Evolutionary conservation across 1,140 invertebrate species (phyloP), one percentile per base, ranked within the genome.

Genomic region (Drosophila watanabei): DNA sequence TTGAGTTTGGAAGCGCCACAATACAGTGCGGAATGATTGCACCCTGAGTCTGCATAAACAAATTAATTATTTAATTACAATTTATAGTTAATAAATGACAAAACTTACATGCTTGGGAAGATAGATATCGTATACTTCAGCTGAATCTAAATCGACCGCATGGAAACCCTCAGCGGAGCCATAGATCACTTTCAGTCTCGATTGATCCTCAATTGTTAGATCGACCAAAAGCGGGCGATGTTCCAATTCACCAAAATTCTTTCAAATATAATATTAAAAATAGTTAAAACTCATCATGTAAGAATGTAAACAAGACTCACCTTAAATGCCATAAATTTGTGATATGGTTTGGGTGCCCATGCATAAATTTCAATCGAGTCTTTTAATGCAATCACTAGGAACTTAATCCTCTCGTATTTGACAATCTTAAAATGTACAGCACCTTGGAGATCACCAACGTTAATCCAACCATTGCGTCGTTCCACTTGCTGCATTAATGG

Each of bases 241-340:
- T 75, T 94, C 94, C 76, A 97, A 93, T 85, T 97, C 96, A 70
- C 95, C 94, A 94, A 98, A 97, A 78, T 96, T 96, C 95, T 96
- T 57, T 11, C 89, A 6, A 28, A 35, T 14, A n/a, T 0, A 28
- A 24, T 14, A 32, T 3, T n/a, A 5, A 9, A 7, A 28, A n/a
- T 32, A 10, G 10, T 9, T 18, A 18, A 10, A 43, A 9, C 0
- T 11, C 0, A 5, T 35, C 3, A 8, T 9, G 13, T 3, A 18
- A 32, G 4, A 14, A 5, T 2, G 8, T 0, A 1, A 30, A 0
- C 10, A 32, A 7, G 2, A n/a, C 75, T 11, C 46, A 95, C 95
- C 94, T 99, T 99, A 94, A 99, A 99, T 85, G 99, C 98, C 99
- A 99, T 99, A 94, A 99, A 99, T 95, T 99, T 99, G 94, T 99